A percentile compares a stretch with the other conserved stretches of the same genome.
These are phyloP conservation scores for Apodemus sylvaticus DNA, from an alignment of 2,113 vertebrate genomes.

Conservation along the genomic window DNA sequence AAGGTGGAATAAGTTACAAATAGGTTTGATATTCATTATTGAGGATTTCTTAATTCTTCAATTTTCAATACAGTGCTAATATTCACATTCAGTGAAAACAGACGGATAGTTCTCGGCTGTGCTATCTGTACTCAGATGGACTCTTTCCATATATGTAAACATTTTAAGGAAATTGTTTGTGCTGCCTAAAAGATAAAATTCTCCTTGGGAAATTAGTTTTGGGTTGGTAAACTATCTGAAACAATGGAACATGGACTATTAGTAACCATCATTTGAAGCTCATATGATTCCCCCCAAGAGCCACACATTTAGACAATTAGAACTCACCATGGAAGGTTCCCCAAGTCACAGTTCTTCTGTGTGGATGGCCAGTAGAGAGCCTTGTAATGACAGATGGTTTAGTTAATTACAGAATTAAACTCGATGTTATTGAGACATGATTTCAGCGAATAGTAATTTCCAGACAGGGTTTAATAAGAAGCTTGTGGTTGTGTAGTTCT, in stretches of 20 bases:
- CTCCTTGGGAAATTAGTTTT: constrained; percentile 5
- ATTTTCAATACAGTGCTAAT: constrained; percentile 75
- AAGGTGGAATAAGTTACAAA: constrained; percentile 64
- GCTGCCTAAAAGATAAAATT: constrained; percentile 21
- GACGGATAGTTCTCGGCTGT: constrained; percentile 70
- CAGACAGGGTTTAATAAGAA: constrained; percentile 83
- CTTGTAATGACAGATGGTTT: constrained; percentile 81
- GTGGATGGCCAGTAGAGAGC: constrained; percentile 65
- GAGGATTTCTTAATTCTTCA: constrained; percentile 74
- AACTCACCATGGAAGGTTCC: constrained; percentile 45
- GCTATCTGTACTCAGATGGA: constrained; percentile 73
- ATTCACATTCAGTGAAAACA: constrained; percentile 71
- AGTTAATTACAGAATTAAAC: constrained; percentile 84
- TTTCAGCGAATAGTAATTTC: constrained; percentile 85
- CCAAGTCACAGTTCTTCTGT: constrained; percentile 71
- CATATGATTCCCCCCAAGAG: constrained; percentile 70
- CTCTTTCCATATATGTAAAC: constrained; percentile 78
- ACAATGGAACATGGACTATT: constrained; percentile 79
- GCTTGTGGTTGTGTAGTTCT: constrained; percentile 81
- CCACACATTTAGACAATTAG: constrained; percentile 43
- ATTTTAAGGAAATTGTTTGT: constrained; percentile 70
- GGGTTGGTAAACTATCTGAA: constrained; percentile 66
- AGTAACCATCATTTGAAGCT: constrained; percentile 75
- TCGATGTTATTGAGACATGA: constrained; percentile 81
- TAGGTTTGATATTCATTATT: constrained; percentile 74